phyloP scores from a whole-genome alignment of 2,797 vertebrate genomes.

The Acropternis orthonyx region DNA sequence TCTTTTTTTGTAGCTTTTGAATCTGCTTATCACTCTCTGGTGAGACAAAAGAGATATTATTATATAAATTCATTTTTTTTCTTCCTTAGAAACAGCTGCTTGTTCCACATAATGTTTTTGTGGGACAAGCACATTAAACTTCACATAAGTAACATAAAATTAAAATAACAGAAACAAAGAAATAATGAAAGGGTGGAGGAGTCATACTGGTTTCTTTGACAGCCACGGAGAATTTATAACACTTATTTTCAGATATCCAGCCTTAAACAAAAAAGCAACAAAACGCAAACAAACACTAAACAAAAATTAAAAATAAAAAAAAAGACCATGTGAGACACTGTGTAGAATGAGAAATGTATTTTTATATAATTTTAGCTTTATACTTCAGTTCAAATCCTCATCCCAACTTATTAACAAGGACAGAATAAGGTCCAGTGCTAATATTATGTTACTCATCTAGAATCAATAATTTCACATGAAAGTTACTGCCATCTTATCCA shows the following conservation, averaged over 20 bases:
- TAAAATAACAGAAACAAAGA: neutral
- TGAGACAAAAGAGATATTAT: neutral
- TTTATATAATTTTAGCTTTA: neutral
- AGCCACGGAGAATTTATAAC: neutral
- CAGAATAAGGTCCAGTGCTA: neutral
- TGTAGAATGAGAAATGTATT: neutral
- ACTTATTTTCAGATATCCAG: neutral
- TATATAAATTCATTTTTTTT: neutral
- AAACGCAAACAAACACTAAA: neutral
- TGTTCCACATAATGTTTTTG: neutral
- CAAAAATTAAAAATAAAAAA: neutral
- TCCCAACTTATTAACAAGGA: neutral
- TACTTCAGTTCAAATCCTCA: neutral
- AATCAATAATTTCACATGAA: neutral
- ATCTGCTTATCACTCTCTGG: neutral
- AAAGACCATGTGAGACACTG: neutral
- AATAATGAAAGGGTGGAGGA: neutral
- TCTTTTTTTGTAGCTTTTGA: neutral
- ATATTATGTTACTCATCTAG: neutral
- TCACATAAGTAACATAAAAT: neutral
- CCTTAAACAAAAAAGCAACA: neutral
- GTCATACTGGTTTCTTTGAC: neutral
- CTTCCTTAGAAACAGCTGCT: neutral
- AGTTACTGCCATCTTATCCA: neutral
- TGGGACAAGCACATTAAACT: neutral